These are phyloP conservation scores for Urechis unicinctus DNA, from an alignment of 2,888 invertebrate genomes.

Conservation along the genomic window DNA sequence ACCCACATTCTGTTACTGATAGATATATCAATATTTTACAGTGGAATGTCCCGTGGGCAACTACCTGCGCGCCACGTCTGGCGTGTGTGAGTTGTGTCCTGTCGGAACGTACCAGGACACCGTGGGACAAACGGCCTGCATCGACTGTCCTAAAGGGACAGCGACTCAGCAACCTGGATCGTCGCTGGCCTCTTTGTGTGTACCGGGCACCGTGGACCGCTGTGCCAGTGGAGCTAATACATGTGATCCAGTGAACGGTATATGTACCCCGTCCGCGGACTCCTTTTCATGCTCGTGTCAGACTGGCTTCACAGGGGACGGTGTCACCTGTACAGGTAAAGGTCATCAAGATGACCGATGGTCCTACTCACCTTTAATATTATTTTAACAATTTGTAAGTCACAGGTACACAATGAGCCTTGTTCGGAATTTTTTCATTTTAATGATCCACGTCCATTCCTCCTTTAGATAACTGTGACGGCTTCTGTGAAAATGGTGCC, in stretches of 20 bases:
- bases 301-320: conserved; percentile 24
- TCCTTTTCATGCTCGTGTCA: conserved; percentile 28
- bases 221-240: conserved; percentile 23
- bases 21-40: too few relatives aligned
- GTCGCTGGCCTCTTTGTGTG: conserved; percentile 19
- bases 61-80: conserved; percentile 14
- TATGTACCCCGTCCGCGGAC: conserved; percentile 22
- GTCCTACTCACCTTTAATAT: too few relatives aligned
- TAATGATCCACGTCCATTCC: too few relatives aligned
- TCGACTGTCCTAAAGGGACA: conserved; percentile 25
- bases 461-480: too few relatives aligned
- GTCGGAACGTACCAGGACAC: conserved; percentile 27
- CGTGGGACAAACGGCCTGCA: conserved; percentile 23
- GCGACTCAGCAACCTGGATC: conserved; percentile 25
- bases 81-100: conserved; percentile 27
- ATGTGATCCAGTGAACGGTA: conserved; percentile 21
- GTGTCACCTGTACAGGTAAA: conserved; percentile 26
- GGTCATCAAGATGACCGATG: too few relatives aligned
- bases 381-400: too few relatives aligned
- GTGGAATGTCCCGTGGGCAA: conserved; percentile 27
- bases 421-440: too few relatives aligned
- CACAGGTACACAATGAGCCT: too few relatives aligned
- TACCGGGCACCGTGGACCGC: conserved; percentile 24
- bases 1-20: too few relatives aligned
- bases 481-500: too few relatives aligned